These are phyloP conservation scores for Myrmecophaga tridactyla DNA, from an alignment of 2,113 vertebrate species.

Conservation along the genomic window DNA sequence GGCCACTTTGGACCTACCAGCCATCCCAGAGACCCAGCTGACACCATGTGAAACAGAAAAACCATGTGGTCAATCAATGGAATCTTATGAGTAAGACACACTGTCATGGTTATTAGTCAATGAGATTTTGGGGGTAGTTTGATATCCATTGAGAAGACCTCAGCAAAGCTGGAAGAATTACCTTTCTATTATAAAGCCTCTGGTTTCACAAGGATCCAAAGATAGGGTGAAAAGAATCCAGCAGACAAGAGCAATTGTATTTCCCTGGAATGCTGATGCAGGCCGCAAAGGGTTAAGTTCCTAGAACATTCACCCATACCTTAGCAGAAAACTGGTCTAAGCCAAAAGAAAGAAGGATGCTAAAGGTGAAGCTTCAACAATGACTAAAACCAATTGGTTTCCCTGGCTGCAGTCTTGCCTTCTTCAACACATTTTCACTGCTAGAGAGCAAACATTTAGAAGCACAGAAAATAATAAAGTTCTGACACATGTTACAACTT, in stretches of 20 bases:
- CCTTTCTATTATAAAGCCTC: neutral
- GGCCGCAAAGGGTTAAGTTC: neutral
- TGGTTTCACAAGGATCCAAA: neutral
- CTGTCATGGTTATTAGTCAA: neutral
- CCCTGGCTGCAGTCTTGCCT: neutral
- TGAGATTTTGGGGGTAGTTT: neutral
- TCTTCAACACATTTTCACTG: neutral
- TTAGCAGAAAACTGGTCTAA: too few relatives aligned
- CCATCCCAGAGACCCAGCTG: neutral
- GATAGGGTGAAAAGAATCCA: neutral
- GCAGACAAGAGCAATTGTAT: slow-evolving; percentile 44
- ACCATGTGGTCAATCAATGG: neutral
- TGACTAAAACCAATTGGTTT: neutral
- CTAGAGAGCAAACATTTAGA: neutral
- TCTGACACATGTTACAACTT: too few relatives aligned
- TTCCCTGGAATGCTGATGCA: slow-evolving; percentile 31
- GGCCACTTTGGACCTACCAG: neutral
- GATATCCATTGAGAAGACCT: neutral
- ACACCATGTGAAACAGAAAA: neutral
- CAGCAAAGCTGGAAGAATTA: neutral
- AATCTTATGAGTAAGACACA: neutral
- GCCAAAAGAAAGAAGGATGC: too few relatives aligned
- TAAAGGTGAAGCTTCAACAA: too few relatives aligned
- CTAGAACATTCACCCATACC: too few relatives aligned
- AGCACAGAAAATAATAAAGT: too few relatives aligned